These are phyloP conservation scores for Cladopsammia gracilis DNA, from an alignment of 64 coral and sea anemone genomes.

Conservation along the genomic window DNA sequence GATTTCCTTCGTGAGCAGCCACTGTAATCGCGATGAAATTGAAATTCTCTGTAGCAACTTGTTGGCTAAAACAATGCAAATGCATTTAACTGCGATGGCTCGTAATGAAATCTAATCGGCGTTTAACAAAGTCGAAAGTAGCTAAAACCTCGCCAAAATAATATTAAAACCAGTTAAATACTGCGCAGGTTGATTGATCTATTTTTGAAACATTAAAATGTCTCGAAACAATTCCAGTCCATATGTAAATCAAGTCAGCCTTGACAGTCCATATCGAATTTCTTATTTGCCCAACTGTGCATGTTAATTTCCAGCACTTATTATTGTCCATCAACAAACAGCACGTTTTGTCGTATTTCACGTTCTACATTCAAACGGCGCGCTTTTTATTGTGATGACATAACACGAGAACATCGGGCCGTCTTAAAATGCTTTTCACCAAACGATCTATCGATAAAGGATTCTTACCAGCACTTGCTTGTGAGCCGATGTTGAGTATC, in stretches of 20 bases:
- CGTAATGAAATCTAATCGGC: not conserved
- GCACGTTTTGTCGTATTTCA: not conserved
- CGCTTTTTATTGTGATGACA: not conserved
- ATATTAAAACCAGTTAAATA: not conserved
- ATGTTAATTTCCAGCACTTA: slow-evolving; percentile 37
- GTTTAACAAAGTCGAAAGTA: not conserved
- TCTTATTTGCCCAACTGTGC: slow-evolving; percentile 57
- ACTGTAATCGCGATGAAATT: not conserved
- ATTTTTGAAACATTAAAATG: not conserved
- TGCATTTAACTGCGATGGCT: not conserved
- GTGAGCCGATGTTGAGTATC: not conserved
- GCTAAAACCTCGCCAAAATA: not conserved
- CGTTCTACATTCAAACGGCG: not conserved
- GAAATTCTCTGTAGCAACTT: slow-evolving; percentile 26
- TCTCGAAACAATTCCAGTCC: not conserved
- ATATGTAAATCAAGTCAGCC: slow-evolving; percentile 28
- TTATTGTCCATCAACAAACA: slow-evolving; percentile 35
- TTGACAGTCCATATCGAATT: slow-evolving; percentile 38
- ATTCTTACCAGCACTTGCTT: not conserved
- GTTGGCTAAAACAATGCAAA: slow-evolving; percentile 28
- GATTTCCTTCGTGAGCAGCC: not conserved
- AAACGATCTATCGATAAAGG: too few relatives aligned
- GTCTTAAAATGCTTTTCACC: not conserved
- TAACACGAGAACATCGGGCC: too few relatives aligned
- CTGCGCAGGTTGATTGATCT: not conserved